Evolutionary conservation across 2,797 vertebrate genomes (phyloP).

Genomic region (Adelosebastes latens): DNA sequence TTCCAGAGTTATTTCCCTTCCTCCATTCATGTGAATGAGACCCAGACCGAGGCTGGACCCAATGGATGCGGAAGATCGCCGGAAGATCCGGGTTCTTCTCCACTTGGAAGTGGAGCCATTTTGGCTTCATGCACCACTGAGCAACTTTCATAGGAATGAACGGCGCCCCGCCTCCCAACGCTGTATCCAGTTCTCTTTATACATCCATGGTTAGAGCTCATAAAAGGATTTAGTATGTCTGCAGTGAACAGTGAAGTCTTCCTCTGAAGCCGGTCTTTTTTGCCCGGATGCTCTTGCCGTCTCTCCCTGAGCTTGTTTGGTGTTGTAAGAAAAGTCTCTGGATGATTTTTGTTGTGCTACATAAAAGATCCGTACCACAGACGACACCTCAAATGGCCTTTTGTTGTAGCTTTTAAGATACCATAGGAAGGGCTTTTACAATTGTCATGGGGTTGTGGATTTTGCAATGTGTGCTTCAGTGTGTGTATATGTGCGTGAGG

Average conservation of each 20-base stretch:
- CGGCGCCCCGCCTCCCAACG: no score
- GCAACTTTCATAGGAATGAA: no score
- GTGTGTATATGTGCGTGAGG: neutral
- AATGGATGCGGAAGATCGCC: no score
- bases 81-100: no score
- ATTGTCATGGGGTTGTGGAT: conserved; percentile 2
- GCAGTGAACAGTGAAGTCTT: neutral
- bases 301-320: neutral
- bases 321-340: neutral
- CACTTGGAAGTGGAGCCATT: no score
- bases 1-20: no score
- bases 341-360: neutral
- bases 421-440: conserved; percentile 11
- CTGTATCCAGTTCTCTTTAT: no score
- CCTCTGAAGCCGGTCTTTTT: conserved; percentile 14
- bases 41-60: no score
- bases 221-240: neutral
- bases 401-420: conserved; percentile 22
- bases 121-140: no score
- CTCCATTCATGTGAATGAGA: no score
- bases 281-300: neutral
- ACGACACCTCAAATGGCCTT: neutral
- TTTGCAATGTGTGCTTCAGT: neutral
- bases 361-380: neutral
- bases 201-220: neutral